Evolutionary conservation across 2,797 vertebrate species (phyloP).

Genomic region (Schizopygopsis malacanthus): DNA sequence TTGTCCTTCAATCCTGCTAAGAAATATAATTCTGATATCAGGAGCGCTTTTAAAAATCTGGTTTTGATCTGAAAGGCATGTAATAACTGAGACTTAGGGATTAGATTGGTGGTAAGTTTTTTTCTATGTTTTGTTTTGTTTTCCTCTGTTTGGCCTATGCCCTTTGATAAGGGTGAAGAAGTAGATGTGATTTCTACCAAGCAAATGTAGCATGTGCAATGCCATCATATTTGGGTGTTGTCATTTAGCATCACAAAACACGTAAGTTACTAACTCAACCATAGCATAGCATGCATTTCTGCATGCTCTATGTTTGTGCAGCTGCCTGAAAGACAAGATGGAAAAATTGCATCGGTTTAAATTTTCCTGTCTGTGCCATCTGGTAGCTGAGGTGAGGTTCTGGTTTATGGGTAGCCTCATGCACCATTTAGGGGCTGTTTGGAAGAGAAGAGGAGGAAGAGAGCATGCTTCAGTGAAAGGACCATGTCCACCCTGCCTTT

Average conservation of each 20-base stretch:
- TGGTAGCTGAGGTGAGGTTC: conserved; percentile 69
- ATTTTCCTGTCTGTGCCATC: conserved; percentile 68
- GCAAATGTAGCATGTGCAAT: not conserved
- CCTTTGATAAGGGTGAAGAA: not conserved
- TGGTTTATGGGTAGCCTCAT: conserved; percentile 64
- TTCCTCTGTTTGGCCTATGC: not conserved
- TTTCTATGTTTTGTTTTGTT: conserved; percentile 12
- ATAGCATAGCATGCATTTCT: conserved; percentile 74
- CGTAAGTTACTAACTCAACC: conserved; percentile 19
- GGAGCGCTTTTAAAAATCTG: not conserved
- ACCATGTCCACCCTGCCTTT: conserved; percentile 39
- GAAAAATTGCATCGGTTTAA: conserved; percentile 59
- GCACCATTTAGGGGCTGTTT: conserved; percentile 62
- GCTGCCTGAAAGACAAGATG: conserved; percentile 68
- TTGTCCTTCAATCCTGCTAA: conserved; percentile 36
- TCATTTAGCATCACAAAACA: not conserved
- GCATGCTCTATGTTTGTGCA: conserved; percentile 75
- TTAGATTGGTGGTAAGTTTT: conserved; percentile 12
- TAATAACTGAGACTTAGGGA: conserved; percentile 1
- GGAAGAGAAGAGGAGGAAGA: conserved; percentile 49
- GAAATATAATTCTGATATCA: conserved; percentile 52
- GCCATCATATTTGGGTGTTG: not conserved
- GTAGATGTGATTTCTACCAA: not conserved
- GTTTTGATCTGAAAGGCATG: conserved; percentile 35
- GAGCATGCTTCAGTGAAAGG: conserved; percentile 38